phyloP scores from a whole-genome alignment of 2,797 vertebrate genomes.

The Platyrinchus mystaceus region DNA sequence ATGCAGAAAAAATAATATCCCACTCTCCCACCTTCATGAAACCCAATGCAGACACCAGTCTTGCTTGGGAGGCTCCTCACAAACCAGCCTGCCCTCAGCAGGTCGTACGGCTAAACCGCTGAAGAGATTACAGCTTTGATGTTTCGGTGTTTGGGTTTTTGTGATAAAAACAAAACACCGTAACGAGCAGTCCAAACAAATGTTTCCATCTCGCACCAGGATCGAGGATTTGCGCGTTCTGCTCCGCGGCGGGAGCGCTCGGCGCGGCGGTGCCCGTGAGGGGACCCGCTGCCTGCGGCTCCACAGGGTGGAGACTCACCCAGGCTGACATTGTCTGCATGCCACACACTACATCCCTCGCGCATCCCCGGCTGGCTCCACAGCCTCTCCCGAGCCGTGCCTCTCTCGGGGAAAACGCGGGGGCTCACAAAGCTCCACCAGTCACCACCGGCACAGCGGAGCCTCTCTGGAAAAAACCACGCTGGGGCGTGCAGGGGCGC shows the following conservation, averaged over 20 bases:
- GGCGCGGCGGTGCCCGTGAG: background rate
- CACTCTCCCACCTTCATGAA: background rate
- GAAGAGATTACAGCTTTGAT: background rate
- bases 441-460: background rate
- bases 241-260: background rate
- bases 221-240: background rate
- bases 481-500: too few relatives aligned
- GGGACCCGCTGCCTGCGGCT: background rate
- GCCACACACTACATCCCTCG: background rate
- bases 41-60: background rate
- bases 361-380: background rate
- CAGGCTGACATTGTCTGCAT: constrained; percentile 39
- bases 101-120: background rate
- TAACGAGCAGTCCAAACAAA: background rate
- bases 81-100: background rate
- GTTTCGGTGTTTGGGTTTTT: background rate
- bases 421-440: background rate
- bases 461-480: background rate
- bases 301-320: constrained; percentile 49
- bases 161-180: background rate
- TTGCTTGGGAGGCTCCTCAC: background rate
- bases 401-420: background rate
- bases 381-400: background rate
- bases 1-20: background rate
- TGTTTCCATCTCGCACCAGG: background rate